A percentile compares a stretch with the other conserved stretches of the same genome.
phyloP scores from a whole-genome alignment of 92 coral and sea anemone species.

The Zoanthus sociatus region DNA sequence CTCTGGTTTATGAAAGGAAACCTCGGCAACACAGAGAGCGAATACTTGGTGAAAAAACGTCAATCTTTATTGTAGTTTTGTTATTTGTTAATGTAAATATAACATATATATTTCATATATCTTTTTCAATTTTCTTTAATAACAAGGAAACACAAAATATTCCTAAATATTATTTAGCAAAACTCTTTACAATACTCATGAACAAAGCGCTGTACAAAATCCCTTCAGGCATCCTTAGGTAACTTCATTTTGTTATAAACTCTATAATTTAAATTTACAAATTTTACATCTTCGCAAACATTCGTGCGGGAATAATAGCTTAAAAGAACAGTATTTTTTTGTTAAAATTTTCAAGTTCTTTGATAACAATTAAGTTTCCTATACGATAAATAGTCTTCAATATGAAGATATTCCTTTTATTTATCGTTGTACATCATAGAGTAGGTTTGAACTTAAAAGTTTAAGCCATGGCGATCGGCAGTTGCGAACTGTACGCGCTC shows the following conservation, averaged over 20 bases:
- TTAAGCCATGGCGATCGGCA: constrained; percentile 51
- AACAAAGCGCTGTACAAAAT: constrained; percentile 49
- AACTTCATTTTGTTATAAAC: constrained; percentile 42
- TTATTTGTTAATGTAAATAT: constrained; percentile 45
- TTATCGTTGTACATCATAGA: not conserved
- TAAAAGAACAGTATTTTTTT: constrained; percentile 29
- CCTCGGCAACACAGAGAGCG: constrained; percentile 15
- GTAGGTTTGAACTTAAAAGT: constrained; percentile 8
- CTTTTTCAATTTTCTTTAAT: constrained; percentile 46
- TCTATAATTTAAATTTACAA: constrained; percentile 57
- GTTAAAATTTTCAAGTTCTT: constrained; percentile 15
- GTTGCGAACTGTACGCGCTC: constrained; percentile 42
- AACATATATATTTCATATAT: constrained; percentile 28
- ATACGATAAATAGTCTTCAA: constrained; percentile 34
- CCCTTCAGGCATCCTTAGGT: constrained; percentile 9
- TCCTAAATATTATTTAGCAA: constrained; percentile 50
- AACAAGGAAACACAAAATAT: constrained; percentile 53
- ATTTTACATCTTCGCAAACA: constrained; percentile 32
- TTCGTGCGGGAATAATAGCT: not conserved
- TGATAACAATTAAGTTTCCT: constrained; percentile 31
- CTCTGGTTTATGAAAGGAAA: not conserved
- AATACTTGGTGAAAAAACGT: not conserved
- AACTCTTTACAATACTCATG: constrained; percentile 51
- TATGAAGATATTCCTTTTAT: constrained; percentile 14
- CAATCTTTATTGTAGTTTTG: constrained; percentile 14